Evolutionary conservation across 64 coral and sea anemone genomes (phyloP).

Genomic region (Actinia tenebrosa): DNA sequence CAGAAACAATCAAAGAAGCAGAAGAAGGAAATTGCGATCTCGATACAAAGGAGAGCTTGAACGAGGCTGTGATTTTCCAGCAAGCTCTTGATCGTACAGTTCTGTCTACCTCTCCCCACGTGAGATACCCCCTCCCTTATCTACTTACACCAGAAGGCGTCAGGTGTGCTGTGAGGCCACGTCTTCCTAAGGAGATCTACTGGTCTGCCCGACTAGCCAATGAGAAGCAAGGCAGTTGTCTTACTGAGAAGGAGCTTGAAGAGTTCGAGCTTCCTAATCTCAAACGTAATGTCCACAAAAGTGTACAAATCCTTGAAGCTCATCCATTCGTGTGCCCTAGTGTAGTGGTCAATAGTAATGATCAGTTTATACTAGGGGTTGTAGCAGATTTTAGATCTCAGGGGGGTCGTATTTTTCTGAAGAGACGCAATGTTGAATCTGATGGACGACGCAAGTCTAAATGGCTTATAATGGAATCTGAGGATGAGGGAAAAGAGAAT

Average conservation of each 20-base stretch:
- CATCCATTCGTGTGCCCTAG: slow-evolving; percentile 61
- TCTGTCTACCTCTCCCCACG: slow-evolving; percentile 67
- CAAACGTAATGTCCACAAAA: slow-evolving; percentile 34
- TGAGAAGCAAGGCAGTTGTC: not conserved
- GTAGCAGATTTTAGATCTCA: slow-evolving; percentile 78
- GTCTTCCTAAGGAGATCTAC: slow-evolving; percentile 74
- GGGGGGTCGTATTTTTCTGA: slow-evolving; percentile 77
- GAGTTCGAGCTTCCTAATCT: slow-evolving; percentile 52
- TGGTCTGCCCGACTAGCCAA: slow-evolving; percentile 56
- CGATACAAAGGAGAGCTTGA: not conserved
- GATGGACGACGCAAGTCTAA: slow-evolving; percentile 16
- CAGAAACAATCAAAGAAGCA: slow-evolving; percentile 11
- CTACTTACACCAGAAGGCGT: slow-evolving; percentile 67
- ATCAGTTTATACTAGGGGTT: slow-evolving; percentile 46
- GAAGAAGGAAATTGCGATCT: not conserved
- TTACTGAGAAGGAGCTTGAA: slow-evolving; percentile 66
- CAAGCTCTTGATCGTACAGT: slow-evolving; percentile 54
- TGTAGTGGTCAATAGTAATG: slow-evolving; percentile 37
- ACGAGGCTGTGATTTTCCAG: slow-evolving; percentile 32
- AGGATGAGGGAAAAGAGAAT: not conserved
- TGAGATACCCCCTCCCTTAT: slow-evolving; percentile 79
- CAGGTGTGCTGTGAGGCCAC: slow-evolving; percentile 44
- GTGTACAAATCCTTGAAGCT: slow-evolving; percentile 37
- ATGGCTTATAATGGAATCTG: not conserved
- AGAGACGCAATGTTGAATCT: not conserved